These are phyloP conservation scores for Melipona bicolor DNA, from an alignment of 2,888 invertebrate genomes.

Conservation along the genomic window DNA sequence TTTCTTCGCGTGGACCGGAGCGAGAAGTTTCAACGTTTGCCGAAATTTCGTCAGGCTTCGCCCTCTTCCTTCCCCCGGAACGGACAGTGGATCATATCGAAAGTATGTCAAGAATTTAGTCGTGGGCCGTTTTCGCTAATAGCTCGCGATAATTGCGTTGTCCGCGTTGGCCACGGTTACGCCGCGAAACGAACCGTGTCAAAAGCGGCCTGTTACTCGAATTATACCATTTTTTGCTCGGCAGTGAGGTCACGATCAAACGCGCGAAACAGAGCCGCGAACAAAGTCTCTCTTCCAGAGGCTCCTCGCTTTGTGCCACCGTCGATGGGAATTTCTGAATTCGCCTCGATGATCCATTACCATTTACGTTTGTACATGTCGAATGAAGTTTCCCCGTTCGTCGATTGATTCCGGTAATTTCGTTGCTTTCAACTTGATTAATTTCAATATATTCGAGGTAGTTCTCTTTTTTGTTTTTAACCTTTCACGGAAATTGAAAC, in stretches of 20 bases:
- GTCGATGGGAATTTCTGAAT: not conserved
- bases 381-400: not conserved
- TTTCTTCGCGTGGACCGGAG: not conserved
- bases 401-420: not conserved
- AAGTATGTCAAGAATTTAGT: constrained; percentile 71
- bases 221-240: constrained; percentile 60
- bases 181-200: constrained; percentile 66
- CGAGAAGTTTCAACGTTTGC: not conserved
- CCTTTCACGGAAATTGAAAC: too few species aligned
- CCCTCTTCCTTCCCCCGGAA: not conserved
- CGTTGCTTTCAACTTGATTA: not conserved
- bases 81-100: constrained; percentile 21
- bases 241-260: constrained; percentile 58
- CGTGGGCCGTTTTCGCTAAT: constrained; percentile 71
- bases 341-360: not conserved
- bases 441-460: not conserved
- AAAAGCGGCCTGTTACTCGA: constrained; percentile 68
- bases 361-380: not conserved
- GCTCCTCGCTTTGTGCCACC: not conserved
- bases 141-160: constrained; percentile 71
- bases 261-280: constrained; percentile 15
- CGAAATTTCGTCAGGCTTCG: not conserved
- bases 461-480: not conserved
- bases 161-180: constrained; percentile 63
- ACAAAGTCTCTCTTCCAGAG: too few species aligned